A percentile compares a stretch with the other conserved stretches of the same genome.
phyloP scores from a whole-genome alignment of 2,888 invertebrate genomes.

The Boloria selene region DNA sequence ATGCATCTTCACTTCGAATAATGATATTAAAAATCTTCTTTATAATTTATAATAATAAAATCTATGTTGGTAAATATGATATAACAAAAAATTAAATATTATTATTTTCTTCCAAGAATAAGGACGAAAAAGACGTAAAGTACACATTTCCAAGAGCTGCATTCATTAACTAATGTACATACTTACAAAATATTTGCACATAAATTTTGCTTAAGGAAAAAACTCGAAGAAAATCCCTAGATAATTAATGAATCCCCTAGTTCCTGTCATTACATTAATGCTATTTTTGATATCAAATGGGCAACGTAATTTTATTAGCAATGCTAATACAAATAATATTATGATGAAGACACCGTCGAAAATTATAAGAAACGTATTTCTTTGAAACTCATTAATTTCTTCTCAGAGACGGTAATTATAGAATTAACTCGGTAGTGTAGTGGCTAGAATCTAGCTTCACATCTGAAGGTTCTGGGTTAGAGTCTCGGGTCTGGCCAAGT shows the following conservation, averaged over 20 bases:
- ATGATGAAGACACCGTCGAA: background rate
- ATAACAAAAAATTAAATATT: background rate
- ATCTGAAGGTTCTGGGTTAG: too few relatives aligned
- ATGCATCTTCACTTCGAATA: too few relatives aligned
- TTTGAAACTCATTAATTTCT: background rate
- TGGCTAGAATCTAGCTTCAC: too few relatives aligned
- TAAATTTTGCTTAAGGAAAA: slow-evolving; percentile 72
- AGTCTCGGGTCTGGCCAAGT: too few relatives aligned
- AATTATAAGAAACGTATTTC: background rate
- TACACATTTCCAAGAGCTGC: slow-evolving; percentile 71
- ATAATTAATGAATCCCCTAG: slow-evolving; percentile 51
- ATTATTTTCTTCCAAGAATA: slow-evolving; percentile 52
- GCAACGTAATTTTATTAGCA: slow-evolving; percentile 4
- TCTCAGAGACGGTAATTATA: too few relatives aligned
- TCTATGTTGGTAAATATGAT: too few relatives aligned
- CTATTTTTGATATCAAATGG: slow-evolving; percentile 12
- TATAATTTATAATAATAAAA: too few relatives aligned
- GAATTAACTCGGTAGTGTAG: too few relatives aligned
- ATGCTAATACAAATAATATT: slow-evolving; percentile 4
- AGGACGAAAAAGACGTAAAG: slow-evolving; percentile 56
- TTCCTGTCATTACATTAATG: slow-evolving; percentile 39
- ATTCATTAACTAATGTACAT: slow-evolving; percentile 82
- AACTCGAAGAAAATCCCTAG: slow-evolving; percentile 53
- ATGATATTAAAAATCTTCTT: too few relatives aligned
- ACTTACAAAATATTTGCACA: slow-evolving; percentile 80